These are phyloP conservation scores for Cylloceria caligata DNA, from an alignment of 2,888 invertebrate species.

Conservation along the genomic window DNA sequence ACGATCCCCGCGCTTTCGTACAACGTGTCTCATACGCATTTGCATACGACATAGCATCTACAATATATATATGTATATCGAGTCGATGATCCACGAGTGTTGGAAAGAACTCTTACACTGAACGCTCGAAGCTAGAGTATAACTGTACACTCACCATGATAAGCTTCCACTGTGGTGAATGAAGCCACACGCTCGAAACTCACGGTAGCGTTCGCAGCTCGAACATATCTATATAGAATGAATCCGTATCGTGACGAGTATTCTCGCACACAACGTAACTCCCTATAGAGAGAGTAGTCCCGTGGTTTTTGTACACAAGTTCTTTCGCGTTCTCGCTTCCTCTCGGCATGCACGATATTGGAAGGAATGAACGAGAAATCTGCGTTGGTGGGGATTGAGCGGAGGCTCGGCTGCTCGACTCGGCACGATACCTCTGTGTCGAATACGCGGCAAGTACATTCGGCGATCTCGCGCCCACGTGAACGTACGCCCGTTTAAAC, in stretches of 20 bases:
- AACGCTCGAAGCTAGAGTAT: background rate
- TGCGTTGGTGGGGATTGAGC: conserved; percentile 68
- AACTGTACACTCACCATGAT: conserved; percentile 30
- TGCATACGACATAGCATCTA: conserved; percentile 14
- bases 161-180: conserved; percentile 44
- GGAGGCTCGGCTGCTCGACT: conserved; percentile 75
- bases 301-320: background rate
- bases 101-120: background rate
- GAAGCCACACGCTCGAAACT: conserved; percentile 2
- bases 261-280: background rate
- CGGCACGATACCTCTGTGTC: conserved; percentile 70
- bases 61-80: background rate
- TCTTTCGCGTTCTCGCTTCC: conserved; percentile 1
- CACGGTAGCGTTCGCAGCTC: background rate
- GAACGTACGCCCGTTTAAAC: conserved; percentile 65
- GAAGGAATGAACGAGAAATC: conserved; percentile 32
- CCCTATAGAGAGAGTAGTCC: background rate
- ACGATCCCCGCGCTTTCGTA: conserved; percentile 49
- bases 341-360: conserved; percentile 24
- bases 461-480: conserved; percentile 71
- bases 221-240: background rate
- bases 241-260: conserved; percentile 19
- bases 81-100: background rate
- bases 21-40: conserved; percentile 47
- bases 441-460: conserved; percentile 61